Base-by-base conservation (phyloP, 2,797 vertebrate genomes). In the Propithecus perrieri region DNA sequence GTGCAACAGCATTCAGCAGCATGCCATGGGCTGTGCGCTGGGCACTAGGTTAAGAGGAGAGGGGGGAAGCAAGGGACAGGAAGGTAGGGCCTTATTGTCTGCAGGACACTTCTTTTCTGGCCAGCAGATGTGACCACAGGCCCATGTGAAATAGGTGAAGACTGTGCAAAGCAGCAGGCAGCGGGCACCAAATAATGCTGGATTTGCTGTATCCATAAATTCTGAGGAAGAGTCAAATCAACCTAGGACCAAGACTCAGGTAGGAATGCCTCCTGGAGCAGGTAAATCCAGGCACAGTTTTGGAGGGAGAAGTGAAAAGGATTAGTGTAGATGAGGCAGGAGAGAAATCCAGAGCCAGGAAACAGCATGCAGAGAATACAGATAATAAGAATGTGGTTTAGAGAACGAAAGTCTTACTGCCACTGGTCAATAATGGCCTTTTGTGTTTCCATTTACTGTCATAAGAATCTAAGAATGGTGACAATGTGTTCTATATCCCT, bases 61-160 rank as follows among this genome's bases (percentile, higher is more conserved):
- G 14, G 61, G 18, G 41, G 5, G 11, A 50, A 15, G 11, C 13
- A 9, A 12, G 50, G 18, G 50, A 50, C 4, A 65, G 38, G 46
- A 61, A 35, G n/a, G 18, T 63, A 74, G 38, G 55, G 15, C 18
- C 43, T 20, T 38, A 18, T 69, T 22, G 17, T 55, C 38, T 72
- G 10, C 48, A 81, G 46, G 1, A 1, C 78, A 48, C 43, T 94
- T 43, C 35, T 35, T 43, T 50, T 67, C 22, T 35, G 30, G 41
- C 15, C 59, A 48, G 17, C 46, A 0, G 1, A 24, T 4, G 4
- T 10, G 8, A 50, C 46, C 0, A 0, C 1, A 72, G 43, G 33
- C 50, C 35, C n/a, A 0, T 28, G 48, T 59, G 41, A 41, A 61
- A 84, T 7, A 79, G 33, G 50, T 71, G 46, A 90, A 61, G 75